These are phyloP conservation scores for Brachionus rubens DNA, from an alignment of 1,140 invertebrate genomes.

Conservation along the genomic window DNA sequence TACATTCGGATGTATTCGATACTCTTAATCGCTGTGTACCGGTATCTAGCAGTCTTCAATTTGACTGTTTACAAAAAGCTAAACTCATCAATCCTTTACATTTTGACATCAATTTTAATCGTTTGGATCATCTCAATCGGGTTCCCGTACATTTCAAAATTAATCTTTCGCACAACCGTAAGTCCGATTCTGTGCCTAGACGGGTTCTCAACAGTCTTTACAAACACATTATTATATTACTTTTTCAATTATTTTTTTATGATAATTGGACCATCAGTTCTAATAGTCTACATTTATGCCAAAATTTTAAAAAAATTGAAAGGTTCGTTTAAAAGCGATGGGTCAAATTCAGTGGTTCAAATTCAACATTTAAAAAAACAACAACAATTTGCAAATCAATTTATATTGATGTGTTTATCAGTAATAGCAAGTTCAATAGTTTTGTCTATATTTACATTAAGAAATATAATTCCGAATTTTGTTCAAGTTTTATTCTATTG, in stretches of 20 bases:
- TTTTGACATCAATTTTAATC: background rate
- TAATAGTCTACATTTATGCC: background rate
- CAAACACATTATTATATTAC: constrained; percentile 1
- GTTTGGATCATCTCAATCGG: background rate
- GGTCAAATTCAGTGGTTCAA: background rate
- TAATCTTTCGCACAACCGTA: background rate
- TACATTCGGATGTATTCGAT: constrained; percentile 29
- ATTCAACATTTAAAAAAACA: constrained; percentile 24
- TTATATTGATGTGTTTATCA: constrained; percentile 21
- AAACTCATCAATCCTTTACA: background rate
- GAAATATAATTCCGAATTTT: constrained; percentile 23
- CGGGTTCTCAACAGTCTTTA: background rate
- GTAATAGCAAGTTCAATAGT: constrained; percentile 3
- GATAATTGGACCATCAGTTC: background rate
- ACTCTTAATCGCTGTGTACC: background rate
- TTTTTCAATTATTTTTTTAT: background rate
- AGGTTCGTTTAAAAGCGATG: too few relatives aligned
- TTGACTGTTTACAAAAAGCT: background rate
- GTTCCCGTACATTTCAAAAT: background rate
- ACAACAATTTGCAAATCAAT: constrained; percentile 8
- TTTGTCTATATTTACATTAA: constrained; percentile 12
- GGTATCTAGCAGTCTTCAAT: background rate
- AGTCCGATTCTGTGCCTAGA: background rate
- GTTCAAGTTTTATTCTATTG: background rate
- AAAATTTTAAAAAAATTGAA: background rate